phyloP scores from a whole-genome alignment of 2,888 invertebrate genomes.

The Cephus runcator region DNA sequence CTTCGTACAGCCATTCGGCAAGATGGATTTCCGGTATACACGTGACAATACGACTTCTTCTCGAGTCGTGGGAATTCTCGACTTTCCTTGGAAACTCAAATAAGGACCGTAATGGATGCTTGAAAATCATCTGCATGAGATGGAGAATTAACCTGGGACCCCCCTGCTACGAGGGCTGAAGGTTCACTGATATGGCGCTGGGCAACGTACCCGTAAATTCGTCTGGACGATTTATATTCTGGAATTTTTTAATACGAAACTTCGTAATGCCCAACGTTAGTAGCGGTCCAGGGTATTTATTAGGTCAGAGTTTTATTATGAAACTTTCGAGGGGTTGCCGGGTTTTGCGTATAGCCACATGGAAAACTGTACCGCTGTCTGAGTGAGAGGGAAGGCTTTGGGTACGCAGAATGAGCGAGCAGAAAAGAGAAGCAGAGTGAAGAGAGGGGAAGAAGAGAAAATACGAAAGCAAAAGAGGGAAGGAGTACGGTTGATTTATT shows the following conservation, averaged over 20 bases:
- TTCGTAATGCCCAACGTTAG: not conserved
- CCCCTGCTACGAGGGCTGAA: not conserved
- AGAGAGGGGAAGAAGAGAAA: not conserved
- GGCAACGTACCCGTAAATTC: not conserved
- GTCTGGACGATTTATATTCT: slow-evolving; percentile 3
- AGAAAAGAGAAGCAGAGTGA: not conserved
- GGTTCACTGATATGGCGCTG: not conserved
- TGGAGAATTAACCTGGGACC: not conserved
- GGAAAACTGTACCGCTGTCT: not conserved
- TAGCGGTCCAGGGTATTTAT: slow-evolving; percentile 1
- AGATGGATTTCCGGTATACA: not conserved
- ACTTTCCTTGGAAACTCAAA: not conserved
- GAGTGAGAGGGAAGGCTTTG: not conserved
- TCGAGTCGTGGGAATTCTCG: not conserved
- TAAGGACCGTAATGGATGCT: not conserved
- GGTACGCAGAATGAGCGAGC: not conserved
- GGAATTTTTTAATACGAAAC: slow-evolving; percentile 7
- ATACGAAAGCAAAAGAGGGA: not conserved
- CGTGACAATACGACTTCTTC: not conserved
- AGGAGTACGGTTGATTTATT: not conserved
- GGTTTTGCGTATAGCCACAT: not conserved
- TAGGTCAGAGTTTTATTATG: slow-evolving; percentile 4
- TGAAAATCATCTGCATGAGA: not conserved
- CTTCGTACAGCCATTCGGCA: not conserved
- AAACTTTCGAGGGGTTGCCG: not conserved